phyloP scores from a whole-genome alignment of 2,113 vertebrate genomes.

The Anguilla japonica region DNA sequence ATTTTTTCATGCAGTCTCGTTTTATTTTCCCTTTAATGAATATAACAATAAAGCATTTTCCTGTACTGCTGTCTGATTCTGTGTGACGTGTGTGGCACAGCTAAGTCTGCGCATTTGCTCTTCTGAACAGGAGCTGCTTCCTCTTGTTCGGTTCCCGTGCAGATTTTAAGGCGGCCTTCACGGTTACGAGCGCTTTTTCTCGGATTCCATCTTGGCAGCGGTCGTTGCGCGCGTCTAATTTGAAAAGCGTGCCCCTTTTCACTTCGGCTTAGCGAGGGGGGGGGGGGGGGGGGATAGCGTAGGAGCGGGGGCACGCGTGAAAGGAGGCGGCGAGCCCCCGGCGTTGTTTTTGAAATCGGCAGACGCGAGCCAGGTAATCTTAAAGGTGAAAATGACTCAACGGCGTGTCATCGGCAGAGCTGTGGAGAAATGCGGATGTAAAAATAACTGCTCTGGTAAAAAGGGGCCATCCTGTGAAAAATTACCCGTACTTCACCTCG shows the following conservation, averaged over 20 bases:
- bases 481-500: too few species aligned
- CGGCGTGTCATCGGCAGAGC: too few species aligned
- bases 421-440: too few species aligned
- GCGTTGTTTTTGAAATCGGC: not conserved
- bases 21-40: not conserved
- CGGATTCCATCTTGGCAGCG: not conserved
- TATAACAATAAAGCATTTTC: not conserved
- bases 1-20: too few species aligned
- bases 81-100: not conserved
- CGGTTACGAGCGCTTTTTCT: not conserved
- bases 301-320: not conserved
- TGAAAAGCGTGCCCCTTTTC: not conserved
- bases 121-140: not conserved
- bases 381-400: too few species aligned
- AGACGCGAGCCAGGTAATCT: not conserved
- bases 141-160: not conserved
- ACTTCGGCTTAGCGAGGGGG: not conserved
- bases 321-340: not conserved
- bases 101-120: not conserved
- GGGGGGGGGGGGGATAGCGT: not conserved
- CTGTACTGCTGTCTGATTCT: not conserved
- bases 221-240: not conserved
- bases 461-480: too few species aligned
- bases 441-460: too few species aligned
- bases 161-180: not conserved